Percentiles rank a stretch among this genome's conserved stretches.
These are phyloP conservation scores for Pseudomyrmex concolor DNA, from an alignment of 1,140 invertebrate species.

Conservation along the genomic window DNA sequence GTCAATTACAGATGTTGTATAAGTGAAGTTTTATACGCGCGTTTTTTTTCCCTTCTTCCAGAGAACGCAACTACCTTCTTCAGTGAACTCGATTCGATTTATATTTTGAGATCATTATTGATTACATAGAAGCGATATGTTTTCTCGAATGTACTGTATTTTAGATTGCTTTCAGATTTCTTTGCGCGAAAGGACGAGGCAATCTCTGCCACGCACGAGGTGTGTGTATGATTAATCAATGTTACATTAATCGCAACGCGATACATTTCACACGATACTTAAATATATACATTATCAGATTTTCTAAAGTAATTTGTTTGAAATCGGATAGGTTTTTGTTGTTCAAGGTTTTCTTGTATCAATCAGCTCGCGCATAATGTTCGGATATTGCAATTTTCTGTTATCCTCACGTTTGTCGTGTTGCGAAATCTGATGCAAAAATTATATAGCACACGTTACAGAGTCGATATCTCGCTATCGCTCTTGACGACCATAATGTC, in stretches of 20 bases:
- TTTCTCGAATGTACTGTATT: conserved; percentile 66
- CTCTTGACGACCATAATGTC: conserved; percentile 57
- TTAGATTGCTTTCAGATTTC: conserved; percentile 66
- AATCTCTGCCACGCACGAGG: conserved; percentile 22
- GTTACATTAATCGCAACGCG: not conserved
- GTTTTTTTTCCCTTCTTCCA: too few species aligned
- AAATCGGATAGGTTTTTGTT: not conserved
- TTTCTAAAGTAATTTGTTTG: not conserved
- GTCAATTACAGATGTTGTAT: not conserved
- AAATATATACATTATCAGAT: not conserved
- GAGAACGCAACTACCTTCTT: not conserved
- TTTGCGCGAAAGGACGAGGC: conserved; percentile 2
- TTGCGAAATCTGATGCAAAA: conserved; percentile 66
- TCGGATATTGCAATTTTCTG: conserved; percentile 40
- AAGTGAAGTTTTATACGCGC: not conserved
- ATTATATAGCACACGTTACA: conserved; percentile 64
- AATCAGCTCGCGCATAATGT: not conserved
- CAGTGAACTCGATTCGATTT: conserved; percentile 17
- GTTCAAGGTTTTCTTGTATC: not conserved
- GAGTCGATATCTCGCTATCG: conserved; percentile 8
- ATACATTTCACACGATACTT: not conserved
- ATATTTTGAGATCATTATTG: conserved; percentile 6
- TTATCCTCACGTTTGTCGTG: conserved; percentile 26
- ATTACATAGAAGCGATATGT: conserved; percentile 47
- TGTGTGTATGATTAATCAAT: not conserved